Conservation (phyloP, 2,113 vertebrate genomes). For the Cyprinodon tularosa region DNA sequence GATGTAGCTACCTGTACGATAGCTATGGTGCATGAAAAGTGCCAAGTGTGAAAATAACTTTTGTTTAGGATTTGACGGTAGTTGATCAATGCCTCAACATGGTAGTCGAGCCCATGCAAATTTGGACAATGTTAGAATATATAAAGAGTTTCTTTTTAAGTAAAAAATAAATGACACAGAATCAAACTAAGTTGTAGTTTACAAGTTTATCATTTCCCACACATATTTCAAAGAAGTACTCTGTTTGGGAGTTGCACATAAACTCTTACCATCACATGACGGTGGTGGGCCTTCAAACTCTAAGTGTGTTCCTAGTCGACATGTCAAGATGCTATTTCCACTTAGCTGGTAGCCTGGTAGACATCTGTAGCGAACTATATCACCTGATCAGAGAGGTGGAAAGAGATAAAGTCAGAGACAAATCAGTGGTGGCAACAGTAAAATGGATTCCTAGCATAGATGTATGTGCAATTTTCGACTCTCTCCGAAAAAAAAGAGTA, state of each 20-base stretch:
- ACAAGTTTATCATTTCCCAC: background rate
- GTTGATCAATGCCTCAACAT: too few species aligned
- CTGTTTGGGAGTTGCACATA: background rate
- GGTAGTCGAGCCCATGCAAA: too few species aligned
- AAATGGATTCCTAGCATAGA: background rate
- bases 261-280: conserved; percentile 89
- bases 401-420: background rate
- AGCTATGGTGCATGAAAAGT: too few species aligned
- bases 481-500: conserved; percentile 8
- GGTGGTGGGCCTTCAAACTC: conserved; percentile 94
- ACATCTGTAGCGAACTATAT: conserved; percentile 92
- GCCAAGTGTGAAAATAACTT: too few species aligned
- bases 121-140: too few species aligned
- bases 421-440: conserved; percentile 9
- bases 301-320: conserved; percentile 88
- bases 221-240: background rate
- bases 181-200: background rate
- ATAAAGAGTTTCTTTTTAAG: too few species aligned
- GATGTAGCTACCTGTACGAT: too few species aligned
- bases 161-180: background rate
- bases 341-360: conserved; percentile 91
- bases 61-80: too few species aligned
- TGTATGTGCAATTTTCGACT: conserved; percentile 19
- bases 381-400: conserved; percentile 78
- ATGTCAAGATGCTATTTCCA: conserved; percentile 91